Evolutionary conservation across 2,797 vertebrate genomes (phyloP).

Genomic region (Odontamblyopus lacepedii): DNA sequence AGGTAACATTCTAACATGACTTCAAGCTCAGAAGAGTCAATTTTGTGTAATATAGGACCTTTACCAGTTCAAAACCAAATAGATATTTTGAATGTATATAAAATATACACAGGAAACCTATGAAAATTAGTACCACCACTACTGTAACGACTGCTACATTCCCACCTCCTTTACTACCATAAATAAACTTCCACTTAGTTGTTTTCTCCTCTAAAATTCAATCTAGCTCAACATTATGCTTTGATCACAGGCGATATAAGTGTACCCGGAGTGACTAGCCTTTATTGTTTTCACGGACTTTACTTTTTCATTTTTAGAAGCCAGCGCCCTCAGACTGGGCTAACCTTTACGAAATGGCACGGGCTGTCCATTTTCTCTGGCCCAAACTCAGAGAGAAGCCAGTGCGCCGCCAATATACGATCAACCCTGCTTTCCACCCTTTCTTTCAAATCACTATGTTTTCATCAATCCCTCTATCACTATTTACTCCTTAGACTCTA

Average conservation of each 20-base stretch:
- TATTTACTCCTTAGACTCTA: constrained; percentile 59
- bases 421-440: constrained; percentile 39
- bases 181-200: background rate
- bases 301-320: constrained; percentile 38
- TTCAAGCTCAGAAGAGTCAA: too few relatives aligned
- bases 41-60: too few relatives aligned
- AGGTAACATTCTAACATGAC: too few relatives aligned
- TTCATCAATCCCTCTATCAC: constrained; percentile 53
- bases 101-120: too few relatives aligned
- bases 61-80: too few relatives aligned
- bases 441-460: constrained; percentile 53
- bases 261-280: background rate
- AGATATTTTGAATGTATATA: too few relatives aligned
- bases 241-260: constrained; percentile 7
- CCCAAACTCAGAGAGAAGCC: constrained; percentile 54
- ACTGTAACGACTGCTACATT: background rate
- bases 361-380: constrained; percentile 65
- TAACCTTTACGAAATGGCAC: constrained; percentile 77
- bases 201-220: background rate
- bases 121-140: background rate
- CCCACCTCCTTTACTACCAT: background rate
- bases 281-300: constrained; percentile 24
- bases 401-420: constrained; percentile 48
- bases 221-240: constrained; percentile 1
- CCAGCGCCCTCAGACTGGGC: constrained; percentile 54